phyloP scores from a whole-genome alignment of 2,113 vertebrate genomes.

The Phasianus colchicus region DNA sequence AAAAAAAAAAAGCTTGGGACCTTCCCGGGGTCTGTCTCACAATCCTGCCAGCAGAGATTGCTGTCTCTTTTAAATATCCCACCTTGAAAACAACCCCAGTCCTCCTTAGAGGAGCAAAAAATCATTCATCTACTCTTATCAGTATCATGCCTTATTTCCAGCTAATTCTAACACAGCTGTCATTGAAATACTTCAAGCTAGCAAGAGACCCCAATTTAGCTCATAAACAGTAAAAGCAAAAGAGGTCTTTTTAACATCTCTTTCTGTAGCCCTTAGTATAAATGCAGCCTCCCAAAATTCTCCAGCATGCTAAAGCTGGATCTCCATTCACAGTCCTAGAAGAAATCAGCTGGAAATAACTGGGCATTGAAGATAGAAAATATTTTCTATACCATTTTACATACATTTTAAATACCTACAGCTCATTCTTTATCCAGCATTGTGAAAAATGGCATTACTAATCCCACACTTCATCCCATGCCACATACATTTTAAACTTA shows the following conservation, averaged over 20 bases:
- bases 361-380: background rate
- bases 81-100: background rate
- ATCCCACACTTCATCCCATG: background rate
- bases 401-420: background rate
- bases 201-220: background rate
- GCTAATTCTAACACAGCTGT: background rate
- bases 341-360: conserved; percentile 7
- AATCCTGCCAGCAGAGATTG: background rate
- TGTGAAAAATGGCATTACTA: background rate
- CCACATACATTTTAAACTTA: conserved; percentile 61
- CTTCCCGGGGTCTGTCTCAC: background rate
- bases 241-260: background rate
- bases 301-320: background rate
- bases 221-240: background rate
- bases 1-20: background rate
- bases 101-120: background rate
- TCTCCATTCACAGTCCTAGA: background rate
- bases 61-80: background rate
- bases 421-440: background rate
- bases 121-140: background rate
- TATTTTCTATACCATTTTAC: background rate
- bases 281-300: background rate
- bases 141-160: background rate
- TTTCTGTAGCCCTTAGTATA: background rate
- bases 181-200: background rate